A percentile compares a stretch with the other conserved stretches of the same genome.
phyloP scores from a whole-genome alignment of 2,888 invertebrate genomes.

The Acanthopleura granulata region DNA sequence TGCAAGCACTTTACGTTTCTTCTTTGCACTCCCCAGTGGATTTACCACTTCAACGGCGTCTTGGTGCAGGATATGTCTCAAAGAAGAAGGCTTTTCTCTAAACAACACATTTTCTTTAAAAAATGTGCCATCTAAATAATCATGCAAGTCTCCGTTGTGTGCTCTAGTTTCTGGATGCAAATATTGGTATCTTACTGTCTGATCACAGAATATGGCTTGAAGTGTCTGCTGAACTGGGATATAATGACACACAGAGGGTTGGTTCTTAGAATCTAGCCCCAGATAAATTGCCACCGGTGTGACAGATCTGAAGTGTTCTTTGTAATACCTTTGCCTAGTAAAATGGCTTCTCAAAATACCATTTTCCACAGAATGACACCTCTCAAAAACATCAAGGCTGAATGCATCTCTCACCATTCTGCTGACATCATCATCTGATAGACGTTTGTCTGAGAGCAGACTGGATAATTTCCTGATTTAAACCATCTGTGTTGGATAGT shows the following conservation, averaged over 20 bases:
- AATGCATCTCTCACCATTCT: neutral
- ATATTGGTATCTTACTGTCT: conserved; percentile 7
- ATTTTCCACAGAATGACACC: neutral
- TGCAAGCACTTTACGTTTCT: conserved; percentile 9
- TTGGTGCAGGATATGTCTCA: conserved; percentile 1
- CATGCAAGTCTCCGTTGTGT: conserved; percentile 6
- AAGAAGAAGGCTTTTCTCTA: conserved; percentile 1
- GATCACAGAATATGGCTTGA: conserved; percentile 7
- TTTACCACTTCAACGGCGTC: conserved; percentile 17
- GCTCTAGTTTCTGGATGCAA: conserved; percentile 1
- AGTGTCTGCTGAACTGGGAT: conserved; percentile 23
- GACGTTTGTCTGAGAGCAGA: neutral
- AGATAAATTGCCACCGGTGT: conserved; percentile 19
- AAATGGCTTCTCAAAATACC: conserved; percentile 14
- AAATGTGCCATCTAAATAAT: conserved; percentile 20
- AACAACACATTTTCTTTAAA: conserved; percentile 23
- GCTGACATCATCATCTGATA: conserved; percentile 10
- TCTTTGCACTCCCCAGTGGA: conserved; percentile 6
- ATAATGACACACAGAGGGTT: conserved; percentile 19
- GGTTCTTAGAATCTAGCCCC: conserved; percentile 14
- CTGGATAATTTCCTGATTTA: conserved; percentile 15
- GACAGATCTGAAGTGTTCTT: conserved; percentile 27
- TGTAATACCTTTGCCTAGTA: conserved; percentile 23
- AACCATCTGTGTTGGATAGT: neutral
- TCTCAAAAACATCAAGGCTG: neutral